phyloP scores from a whole-genome alignment of 2,888 invertebrate species.

The Ochropleura plecta region DNA sequence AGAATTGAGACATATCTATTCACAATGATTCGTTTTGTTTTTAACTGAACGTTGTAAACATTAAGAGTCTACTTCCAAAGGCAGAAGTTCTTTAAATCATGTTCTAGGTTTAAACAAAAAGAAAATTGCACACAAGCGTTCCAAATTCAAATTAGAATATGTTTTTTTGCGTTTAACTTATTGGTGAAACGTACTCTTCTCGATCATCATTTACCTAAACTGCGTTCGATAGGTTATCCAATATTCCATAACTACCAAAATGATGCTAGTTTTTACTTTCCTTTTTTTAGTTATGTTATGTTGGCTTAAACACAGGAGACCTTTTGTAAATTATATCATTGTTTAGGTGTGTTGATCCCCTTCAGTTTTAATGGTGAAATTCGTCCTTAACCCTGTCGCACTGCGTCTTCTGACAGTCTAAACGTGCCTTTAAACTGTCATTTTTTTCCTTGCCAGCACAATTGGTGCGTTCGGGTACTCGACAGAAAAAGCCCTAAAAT shows the following conservation, averaged over 20 bases:
- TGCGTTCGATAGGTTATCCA: background rate
- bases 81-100: background rate
- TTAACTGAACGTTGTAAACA: background rate
- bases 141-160: background rate
- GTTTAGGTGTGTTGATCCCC: background rate
- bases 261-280: background rate
- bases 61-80: background rate
- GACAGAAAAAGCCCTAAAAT: slow-evolving; percentile 77
- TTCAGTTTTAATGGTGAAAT: no score
- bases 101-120: background rate
- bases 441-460: slow-evolving; percentile 76
- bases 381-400: background rate
- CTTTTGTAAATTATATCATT: background rate
- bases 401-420: slow-evolving; percentile 60
- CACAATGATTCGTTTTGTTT: background rate
- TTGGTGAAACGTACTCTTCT: background rate
- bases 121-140: background rate
- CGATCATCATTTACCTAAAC: background rate
- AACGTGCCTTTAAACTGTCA: slow-evolving; percentile 78
- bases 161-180: background rate
- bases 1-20: no score
- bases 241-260: background rate
- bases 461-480: slow-evolving; percentile 72
- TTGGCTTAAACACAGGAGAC: background rate
- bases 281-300: background rate